phyloP scores from a whole-genome alignment of 2,888 invertebrate genomes.

The Agrypnus murinus region DNA sequence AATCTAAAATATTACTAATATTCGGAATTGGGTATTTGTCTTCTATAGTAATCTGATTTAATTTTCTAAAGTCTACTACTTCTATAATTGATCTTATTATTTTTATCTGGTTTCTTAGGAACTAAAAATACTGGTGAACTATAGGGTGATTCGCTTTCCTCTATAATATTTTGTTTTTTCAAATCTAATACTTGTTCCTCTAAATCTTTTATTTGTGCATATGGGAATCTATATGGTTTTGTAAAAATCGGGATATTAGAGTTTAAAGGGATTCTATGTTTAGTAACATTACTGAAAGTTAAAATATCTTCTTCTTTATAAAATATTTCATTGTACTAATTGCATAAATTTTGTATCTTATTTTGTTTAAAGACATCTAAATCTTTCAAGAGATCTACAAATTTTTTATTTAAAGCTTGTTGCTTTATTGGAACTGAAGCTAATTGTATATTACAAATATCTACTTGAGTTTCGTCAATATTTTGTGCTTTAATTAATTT shows the following conservation, averaged over 20 bases:
- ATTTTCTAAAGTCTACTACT: slow-evolving; percentile 5
- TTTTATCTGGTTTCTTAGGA: slow-evolving; percentile 59
- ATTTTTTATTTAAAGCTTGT: no score
- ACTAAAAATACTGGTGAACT: slow-evolving; percentile 64
- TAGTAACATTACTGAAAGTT: slow-evolving; percentile 52
- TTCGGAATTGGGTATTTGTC: slow-evolving; percentile 12
- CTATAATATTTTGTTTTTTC: slow-evolving; percentile 51
- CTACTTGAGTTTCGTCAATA: not conserved
- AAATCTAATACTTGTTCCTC: slow-evolving; percentile 60
- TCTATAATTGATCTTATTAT: not conserved
- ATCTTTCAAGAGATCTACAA: no score
- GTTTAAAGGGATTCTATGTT: slow-evolving; percentile 10
- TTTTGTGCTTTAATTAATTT: not conserved
- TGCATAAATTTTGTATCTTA: not conserved
- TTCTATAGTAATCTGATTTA: not conserved
- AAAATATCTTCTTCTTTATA: slow-evolving; percentile 39
- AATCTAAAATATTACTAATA: not conserved
- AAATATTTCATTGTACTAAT: slow-evolving; percentile 46
- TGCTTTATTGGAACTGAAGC: not conserved
- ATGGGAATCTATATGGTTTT: slow-evolving; percentile 53
- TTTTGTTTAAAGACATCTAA: not conserved
- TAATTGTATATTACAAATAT: no score
- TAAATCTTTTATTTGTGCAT: slow-evolving; percentile 58
- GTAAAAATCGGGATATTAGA: slow-evolving; percentile 34
- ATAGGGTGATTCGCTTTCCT: slow-evolving; percentile 61